Evolutionary conservation across 1,140 invertebrate genomes (phyloP).

Genomic region (Himalopsyche phryganea): DNA sequence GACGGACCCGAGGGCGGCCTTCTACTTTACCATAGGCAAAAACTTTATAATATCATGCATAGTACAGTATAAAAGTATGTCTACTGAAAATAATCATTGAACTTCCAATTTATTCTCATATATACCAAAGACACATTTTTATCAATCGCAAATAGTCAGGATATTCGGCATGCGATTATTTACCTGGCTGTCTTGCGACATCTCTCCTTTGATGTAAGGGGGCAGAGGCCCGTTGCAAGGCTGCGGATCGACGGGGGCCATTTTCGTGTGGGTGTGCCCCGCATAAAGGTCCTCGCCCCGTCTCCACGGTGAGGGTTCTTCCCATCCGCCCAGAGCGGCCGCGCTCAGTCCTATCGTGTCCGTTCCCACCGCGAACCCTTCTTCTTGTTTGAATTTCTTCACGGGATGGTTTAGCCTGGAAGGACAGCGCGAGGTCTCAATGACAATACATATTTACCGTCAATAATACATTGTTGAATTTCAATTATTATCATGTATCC

Average conservation of each 20-base stretch:
- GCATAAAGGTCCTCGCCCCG: slow-evolving; percentile 55
- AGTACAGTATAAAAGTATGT: no score
- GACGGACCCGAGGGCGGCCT: no score
- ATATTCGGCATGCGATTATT: no score
- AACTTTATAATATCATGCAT: no score
- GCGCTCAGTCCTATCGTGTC: slow-evolving; percentile 16
- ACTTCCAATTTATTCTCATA: no score
- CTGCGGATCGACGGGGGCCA: slow-evolving; percentile 39
- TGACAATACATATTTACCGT: background rate
- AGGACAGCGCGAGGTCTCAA: slow-evolving; percentile 6
- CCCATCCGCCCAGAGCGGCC: slow-evolving; percentile 21
- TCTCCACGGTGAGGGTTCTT: slow-evolving; percentile 23
- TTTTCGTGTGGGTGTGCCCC: slow-evolving; percentile 56
- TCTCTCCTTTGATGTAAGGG: slow-evolving; percentile 40
- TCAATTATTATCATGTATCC: slow-evolving; percentile 13
- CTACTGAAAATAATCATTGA: no score
- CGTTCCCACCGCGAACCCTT: slow-evolving; percentile 41
- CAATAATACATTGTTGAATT: background rate
- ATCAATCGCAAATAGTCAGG: no score
- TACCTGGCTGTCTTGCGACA: slow-evolving; percentile 50
- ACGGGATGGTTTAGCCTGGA: slow-evolving; percentile 80
- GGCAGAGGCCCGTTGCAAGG: slow-evolving; percentile 20
- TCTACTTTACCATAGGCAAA: no score
- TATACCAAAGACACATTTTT: no score
- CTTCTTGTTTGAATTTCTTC: slow-evolving; percentile 70